phyloP scores from a whole-genome alignment of 2,113 vertebrate species.

The Recurvirostra avosetta region DNA sequence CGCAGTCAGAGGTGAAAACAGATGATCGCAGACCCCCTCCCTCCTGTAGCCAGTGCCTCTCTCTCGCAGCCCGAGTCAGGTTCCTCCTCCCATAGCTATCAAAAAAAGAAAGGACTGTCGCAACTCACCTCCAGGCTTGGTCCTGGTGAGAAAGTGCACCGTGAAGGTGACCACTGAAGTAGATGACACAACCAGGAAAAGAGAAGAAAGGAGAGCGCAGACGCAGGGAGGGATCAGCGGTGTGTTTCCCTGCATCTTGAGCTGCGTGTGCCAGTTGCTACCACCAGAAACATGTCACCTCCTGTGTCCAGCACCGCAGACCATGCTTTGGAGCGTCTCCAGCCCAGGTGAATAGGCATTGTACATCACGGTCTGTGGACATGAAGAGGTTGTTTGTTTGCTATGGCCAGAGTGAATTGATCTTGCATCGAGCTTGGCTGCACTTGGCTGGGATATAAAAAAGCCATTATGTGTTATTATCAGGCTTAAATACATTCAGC shows the following conservation, averaged over 20 bases:
- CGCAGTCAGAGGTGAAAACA: not conserved
- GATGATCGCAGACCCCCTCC: not conserved
- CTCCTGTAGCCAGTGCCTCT: not conserved
- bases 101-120: not conserved
- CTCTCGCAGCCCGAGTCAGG: not conserved
- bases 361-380: not conserved
- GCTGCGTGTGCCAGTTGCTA: fast-evolving
- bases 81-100: not conserved
- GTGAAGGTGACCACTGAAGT: not conserved
- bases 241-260: not conserved
- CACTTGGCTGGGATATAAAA: not conserved
- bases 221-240: fast-evolving
- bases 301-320: not conserved
- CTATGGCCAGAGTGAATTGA: not conserved
- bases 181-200: not conserved
- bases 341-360: not conserved
- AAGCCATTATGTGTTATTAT: not conserved
- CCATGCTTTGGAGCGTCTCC: not conserved
- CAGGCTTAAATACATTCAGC: not conserved
- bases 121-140: not conserved
- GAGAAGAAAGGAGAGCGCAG: not conserved
- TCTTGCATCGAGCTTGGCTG: not conserved
- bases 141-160: fast-evolving
- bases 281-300: not conserved
- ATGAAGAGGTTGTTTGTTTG: not conserved